phyloP scores from a whole-genome alignment of 2,113 vertebrate genomes.

The Odobenus rosmarus region DNA sequence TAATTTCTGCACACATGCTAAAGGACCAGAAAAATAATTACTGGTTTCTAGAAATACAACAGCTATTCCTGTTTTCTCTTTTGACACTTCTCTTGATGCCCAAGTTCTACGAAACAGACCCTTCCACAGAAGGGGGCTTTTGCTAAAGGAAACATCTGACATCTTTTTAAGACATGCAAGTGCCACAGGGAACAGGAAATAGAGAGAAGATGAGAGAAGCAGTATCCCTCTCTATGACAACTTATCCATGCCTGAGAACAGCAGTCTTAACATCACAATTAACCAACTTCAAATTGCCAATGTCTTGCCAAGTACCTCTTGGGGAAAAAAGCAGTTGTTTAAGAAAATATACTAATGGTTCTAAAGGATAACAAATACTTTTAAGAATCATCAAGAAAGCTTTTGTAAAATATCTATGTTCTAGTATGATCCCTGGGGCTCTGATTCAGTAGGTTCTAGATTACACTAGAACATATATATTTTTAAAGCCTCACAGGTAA shows the following conservation, averaged over 20 bases:
- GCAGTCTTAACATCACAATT: background rate
- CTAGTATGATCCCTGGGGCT: background rate
- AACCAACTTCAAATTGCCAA: background rate
- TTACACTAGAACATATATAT: background rate
- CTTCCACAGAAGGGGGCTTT: background rate
- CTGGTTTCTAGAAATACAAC: constrained; percentile 37
- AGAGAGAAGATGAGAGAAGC: background rate
- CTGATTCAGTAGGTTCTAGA: background rate
- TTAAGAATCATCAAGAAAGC: background rate
- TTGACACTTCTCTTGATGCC: background rate
- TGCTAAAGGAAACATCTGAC: constrained; percentile 9
- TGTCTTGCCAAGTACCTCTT: background rate
- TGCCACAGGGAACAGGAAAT: background rate
- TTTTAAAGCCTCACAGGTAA: background rate
- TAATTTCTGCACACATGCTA: background rate
- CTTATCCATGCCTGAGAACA: background rate
- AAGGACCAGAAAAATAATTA: constrained; percentile 51
- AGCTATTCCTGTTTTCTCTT: constrained; percentile 37
- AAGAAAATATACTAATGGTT: background rate
- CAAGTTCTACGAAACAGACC: background rate
- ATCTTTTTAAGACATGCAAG: background rate
- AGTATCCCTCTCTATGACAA: background rate
- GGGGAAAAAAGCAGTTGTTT: background rate
- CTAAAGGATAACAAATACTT: background rate
- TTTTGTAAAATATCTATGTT: background rate